phyloP scores from a whole-genome alignment of 2,888 invertebrate genomes.

The Branchipolynoe longqiensis region DNA sequence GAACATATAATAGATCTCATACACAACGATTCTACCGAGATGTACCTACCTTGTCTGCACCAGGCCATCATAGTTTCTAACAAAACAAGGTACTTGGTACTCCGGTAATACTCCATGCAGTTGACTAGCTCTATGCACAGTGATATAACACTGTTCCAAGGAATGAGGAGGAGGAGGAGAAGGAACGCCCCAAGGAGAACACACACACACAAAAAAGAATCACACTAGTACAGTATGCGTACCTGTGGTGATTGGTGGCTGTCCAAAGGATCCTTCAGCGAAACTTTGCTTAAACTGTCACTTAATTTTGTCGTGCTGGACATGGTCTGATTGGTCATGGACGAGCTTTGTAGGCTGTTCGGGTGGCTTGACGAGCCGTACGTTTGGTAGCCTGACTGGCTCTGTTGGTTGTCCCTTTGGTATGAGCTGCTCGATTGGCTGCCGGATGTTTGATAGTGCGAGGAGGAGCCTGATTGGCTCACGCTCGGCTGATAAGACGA shows the following conservation, averaged over 20 bases:
- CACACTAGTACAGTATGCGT: not conserved
- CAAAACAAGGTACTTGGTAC: slow-evolving; percentile 6
- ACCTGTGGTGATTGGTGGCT: slow-evolving; percentile 59
- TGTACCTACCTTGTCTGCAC: too few relatives aligned
- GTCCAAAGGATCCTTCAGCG: slow-evolving; percentile 73
- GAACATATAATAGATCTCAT: too few relatives aligned
- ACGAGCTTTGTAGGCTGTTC: slow-evolving; percentile 57
- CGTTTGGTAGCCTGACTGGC: slow-evolving; percentile 73
- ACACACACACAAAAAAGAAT: slow-evolving; percentile 34
- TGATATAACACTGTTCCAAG: too few relatives aligned
- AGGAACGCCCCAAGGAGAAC: not conserved
- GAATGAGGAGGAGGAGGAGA: not conserved
- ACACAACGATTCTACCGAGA: too few relatives aligned
- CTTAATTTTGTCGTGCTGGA: slow-evolving; percentile 75
- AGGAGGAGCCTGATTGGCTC: slow-evolving; percentile 61
- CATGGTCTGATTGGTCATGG: slow-evolving; percentile 71
- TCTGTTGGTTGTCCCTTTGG: slow-evolving; percentile 69
- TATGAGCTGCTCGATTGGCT: slow-evolving; percentile 66
- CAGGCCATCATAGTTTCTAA: too few relatives aligned
- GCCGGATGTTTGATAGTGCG: slow-evolving; percentile 61
- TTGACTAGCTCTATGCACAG: too few relatives aligned
- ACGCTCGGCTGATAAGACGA: slow-evolving; percentile 61
- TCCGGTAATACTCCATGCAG: too few relatives aligned
- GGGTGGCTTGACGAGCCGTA: slow-evolving; percentile 62
- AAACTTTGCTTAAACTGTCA: slow-evolving; percentile 78